Evolutionary conservation across 2,113 vertebrate species (phyloP).

Genomic region (Steatornis caripensis): DNA sequence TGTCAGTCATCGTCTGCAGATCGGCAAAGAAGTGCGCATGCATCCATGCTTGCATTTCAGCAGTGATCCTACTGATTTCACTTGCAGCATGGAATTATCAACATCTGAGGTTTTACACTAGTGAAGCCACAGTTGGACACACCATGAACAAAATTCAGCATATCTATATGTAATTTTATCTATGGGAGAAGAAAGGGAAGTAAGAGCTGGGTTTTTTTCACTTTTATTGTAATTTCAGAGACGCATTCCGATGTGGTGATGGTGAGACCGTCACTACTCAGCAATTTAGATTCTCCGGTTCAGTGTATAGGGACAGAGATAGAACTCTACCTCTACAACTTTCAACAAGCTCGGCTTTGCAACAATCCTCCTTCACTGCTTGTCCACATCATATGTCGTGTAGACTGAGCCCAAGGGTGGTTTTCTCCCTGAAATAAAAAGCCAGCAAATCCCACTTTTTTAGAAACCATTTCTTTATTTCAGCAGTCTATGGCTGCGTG

Average conservation of each 20-base stretch:
- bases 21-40: neutral
- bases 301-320: neutral
- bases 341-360: neutral
- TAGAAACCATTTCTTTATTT: neutral
- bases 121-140: neutral
- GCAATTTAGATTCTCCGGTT: neutral
- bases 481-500: rapidly evolving
- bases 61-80: neutral
- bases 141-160: neutral
- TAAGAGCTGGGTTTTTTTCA: neutral
- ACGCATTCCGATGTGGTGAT: neutral
- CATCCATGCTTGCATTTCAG: neutral
- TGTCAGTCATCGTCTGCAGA: neutral
- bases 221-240: neutral
- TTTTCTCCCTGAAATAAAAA: neutral
- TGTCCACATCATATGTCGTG: neutral
- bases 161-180: neutral
- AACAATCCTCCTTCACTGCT: neutral
- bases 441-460: neutral
- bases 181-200: neutral
- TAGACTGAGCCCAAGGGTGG: neutral
- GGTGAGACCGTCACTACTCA: neutral
- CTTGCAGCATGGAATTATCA: neutral
- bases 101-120: neutral
- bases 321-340: neutral